Conservation (phyloP, 2,113 vertebrate species). For the Xiphias gladius region DNA sequence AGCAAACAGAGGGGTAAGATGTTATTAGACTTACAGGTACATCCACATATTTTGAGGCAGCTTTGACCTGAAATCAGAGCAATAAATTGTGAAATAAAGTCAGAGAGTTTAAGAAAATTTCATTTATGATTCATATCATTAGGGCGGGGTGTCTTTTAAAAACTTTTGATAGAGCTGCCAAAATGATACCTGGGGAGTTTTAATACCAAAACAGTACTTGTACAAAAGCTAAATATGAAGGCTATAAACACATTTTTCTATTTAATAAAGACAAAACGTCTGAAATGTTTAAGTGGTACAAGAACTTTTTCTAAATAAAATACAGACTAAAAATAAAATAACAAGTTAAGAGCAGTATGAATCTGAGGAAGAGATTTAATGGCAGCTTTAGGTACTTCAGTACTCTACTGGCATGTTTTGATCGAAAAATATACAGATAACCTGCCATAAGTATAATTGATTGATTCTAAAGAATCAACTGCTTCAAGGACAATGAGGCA, state of each 20-base stretch:
- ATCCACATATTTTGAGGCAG: constrained; percentile 99
- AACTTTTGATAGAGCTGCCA: not conserved
- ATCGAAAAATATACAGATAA: not conserved
- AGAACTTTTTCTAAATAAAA: not conserved
- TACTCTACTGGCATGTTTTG: not conserved
- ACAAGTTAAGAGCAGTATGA: not conserved
- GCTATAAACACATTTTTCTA: not conserved
- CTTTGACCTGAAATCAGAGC: constrained; percentile 93
- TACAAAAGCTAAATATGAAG: not conserved
- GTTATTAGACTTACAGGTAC: constrained; percentile 94
- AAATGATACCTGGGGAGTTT: not conserved
- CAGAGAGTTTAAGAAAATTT: not conserved
- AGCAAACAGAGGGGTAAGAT: constrained; percentile 16
- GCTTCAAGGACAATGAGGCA: not conserved
- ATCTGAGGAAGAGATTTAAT: not conserved
- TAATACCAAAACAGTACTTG: not conserved
- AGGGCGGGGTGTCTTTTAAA: not conserved
- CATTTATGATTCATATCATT: not conserved
- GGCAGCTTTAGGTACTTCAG: not conserved
- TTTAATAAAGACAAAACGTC: not conserved
- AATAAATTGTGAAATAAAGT: constrained; percentile 56
- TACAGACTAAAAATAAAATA: not conserved
- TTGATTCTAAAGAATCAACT: not conserved
- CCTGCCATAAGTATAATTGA: not conserved
- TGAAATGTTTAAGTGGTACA: not conserved